A percentile compares a stretch with the other conserved stretches of the same genome.
Conservation (phyloP, 2,113 vertebrate genomes). For the Redunca redunca region DNA sequence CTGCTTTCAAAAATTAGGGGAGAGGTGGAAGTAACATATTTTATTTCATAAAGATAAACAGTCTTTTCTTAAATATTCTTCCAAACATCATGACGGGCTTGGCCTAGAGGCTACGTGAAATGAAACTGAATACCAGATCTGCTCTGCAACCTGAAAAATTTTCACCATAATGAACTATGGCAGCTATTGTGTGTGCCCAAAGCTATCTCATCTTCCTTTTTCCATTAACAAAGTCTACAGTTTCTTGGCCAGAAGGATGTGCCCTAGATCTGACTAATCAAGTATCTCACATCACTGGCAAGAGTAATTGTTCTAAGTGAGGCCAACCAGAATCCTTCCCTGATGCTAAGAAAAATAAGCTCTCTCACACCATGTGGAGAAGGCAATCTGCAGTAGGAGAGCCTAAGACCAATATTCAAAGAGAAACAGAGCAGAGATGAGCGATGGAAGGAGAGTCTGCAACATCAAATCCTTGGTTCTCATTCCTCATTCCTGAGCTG, state of each 20-base stretch:
- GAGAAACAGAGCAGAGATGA: not conserved
- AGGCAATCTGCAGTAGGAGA: not conserved
- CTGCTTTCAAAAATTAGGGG: conserved; percentile 9
- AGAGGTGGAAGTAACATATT: not conserved
- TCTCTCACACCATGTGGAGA: not conserved
- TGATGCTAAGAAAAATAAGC: not conserved
- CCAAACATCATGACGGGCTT: not conserved
- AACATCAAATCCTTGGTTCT: not conserved
- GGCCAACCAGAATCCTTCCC: not conserved
- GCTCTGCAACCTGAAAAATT: not conserved
- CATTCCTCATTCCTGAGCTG: not conserved
- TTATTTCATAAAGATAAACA: not conserved
- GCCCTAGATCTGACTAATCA: not conserved
- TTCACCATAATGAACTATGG: not conserved
- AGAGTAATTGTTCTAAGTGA: not conserved
- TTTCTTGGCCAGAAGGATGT: not conserved
- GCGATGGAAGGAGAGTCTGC: not conserved
- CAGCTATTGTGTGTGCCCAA: not conserved
- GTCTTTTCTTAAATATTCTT: not conserved
- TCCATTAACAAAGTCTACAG: not conserved
- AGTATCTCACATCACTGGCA: not conserved
- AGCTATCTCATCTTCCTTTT: not conserved
- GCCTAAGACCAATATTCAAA: not conserved
- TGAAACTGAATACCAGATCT: not conserved
- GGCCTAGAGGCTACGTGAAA: not conserved